A percentile compares a stretch with the other conserved stretches of the same genome.
Conservation (phyloP, 2,113 vertebrate species). For the Gnathonemus longibarbis region DNA sequence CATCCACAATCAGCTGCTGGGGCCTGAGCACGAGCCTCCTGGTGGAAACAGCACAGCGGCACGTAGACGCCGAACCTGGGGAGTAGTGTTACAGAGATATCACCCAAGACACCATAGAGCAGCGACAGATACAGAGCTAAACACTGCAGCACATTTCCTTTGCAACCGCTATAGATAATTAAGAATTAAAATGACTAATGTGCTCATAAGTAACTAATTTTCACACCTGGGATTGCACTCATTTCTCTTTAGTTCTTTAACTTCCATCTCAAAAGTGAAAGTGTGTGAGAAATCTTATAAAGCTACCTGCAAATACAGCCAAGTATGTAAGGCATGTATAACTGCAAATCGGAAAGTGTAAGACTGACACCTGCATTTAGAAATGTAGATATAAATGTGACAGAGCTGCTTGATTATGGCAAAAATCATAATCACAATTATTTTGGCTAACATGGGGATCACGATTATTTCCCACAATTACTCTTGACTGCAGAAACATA, state of each 20-base stretch:
- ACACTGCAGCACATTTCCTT: background rate
- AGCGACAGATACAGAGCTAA: background rate
- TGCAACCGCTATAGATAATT: background rate
- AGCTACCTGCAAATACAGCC: background rate
- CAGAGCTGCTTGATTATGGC: too few relatives aligned
- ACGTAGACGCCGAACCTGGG: slow-evolving; percentile 92
- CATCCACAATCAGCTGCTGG: slow-evolving; percentile 73
- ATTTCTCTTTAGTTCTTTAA: background rate
- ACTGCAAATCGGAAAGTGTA: background rate
- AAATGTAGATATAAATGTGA: background rate
- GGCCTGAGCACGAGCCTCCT: slow-evolving; percentile 78
- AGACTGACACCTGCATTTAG: background rate
- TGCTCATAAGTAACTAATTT: background rate
- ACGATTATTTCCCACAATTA: too few relatives aligned
- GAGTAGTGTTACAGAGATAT: background rate
- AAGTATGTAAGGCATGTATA: background rate
- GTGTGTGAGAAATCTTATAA: background rate
- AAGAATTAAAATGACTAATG: background rate
- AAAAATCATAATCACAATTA: too few relatives aligned
- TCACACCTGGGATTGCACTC: background rate
- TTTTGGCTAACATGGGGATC: too few relatives aligned
- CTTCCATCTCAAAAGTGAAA: background rate
- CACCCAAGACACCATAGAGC: background rate
- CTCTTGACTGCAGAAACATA: too few relatives aligned
- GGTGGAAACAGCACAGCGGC: slow-evolving; percentile 94